phyloP scores from a whole-genome alignment of 2,888 invertebrate genomes.

The Microplitis deprimator region DNA sequence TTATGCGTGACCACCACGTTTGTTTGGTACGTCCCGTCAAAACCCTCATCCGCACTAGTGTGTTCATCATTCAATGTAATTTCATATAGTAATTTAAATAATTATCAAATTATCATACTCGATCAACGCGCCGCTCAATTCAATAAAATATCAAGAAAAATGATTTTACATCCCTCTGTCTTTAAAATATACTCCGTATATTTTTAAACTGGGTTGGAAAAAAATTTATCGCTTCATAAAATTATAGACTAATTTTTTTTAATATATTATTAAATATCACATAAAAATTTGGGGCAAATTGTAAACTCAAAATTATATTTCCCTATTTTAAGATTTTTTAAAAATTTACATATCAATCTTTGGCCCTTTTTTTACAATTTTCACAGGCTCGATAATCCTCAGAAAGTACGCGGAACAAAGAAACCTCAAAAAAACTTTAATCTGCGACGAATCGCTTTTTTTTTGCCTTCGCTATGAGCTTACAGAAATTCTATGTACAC shows the following conservation, averaged over 20 bases:
- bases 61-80: slow-evolving; percentile 55
- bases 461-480: neutral
- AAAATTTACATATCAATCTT: neutral
- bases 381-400: slow-evolving; percentile 34
- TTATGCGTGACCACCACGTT: slow-evolving; percentile 99
- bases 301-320: too few species aligned
- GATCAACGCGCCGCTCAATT: slow-evolving; percentile 49
- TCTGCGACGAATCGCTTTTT: slow-evolving; percentile 17
- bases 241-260: too few species aligned
- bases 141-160: slow-evolving; percentile 45
- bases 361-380: neutral
- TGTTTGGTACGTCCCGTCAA: slow-evolving; percentile 99
- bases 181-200: too few species aligned
- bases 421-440: slow-evolving; percentile 15
- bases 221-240: too few species aligned
- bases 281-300: too few species aligned
- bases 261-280: too few species aligned
- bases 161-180: slow-evolving; percentile 32
- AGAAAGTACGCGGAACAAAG: neutral
- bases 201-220: too few species aligned
- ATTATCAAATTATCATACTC: slow-evolving; percentile 45
- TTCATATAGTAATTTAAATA: slow-evolving; percentile 46
- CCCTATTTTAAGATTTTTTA: neutral
- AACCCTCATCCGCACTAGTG: slow-evolving; percentile 98
- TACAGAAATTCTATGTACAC: slow-evolving; percentile 1